Percentiles rank a stretch among this genome's conserved stretches.
Conservation (phyloP, 1,140 invertebrate species). For the Danaus plexippus region DNA sequence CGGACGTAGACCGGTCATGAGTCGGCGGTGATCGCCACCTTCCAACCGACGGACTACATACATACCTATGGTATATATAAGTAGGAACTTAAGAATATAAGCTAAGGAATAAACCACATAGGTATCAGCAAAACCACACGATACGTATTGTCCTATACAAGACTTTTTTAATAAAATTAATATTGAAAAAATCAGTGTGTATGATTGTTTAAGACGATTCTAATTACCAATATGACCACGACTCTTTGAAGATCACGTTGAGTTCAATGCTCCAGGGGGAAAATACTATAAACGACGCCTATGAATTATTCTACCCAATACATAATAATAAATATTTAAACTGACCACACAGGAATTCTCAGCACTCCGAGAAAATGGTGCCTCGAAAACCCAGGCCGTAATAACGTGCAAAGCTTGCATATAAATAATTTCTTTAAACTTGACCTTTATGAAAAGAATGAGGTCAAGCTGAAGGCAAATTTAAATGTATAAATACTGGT, state of each 20-base stretch:
- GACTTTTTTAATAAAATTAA: too few relatives aligned
- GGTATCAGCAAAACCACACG: too few relatives aligned
- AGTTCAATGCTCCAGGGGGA: constrained; percentile 18
- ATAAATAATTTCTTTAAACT: too few relatives aligned
- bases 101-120: too few relatives aligned
- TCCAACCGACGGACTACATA: constrained; percentile 1
- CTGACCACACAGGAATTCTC: constrained; percentile 19
- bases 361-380: constrained; percentile 4
- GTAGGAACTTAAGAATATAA: too few relatives aligned
- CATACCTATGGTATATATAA: background rate
- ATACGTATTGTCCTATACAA: too few relatives aligned
- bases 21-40: constrained; percentile 14
- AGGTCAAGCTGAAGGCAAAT: too few relatives aligned
- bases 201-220: too few relatives aligned
- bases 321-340: constrained; percentile 25
- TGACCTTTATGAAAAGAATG: too few relatives aligned
- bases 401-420: background rate
- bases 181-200: too few relatives aligned
- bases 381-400: background rate
- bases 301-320: constrained; percentile 28
- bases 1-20: constrained; percentile 55
- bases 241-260: constrained; percentile 13
- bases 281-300: constrained; percentile 24
- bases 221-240: too few relatives aligned
- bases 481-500: too few relatives aligned